Conservation (phyloP, 1,140 invertebrate species). For the Galleria mellonella region DNA sequence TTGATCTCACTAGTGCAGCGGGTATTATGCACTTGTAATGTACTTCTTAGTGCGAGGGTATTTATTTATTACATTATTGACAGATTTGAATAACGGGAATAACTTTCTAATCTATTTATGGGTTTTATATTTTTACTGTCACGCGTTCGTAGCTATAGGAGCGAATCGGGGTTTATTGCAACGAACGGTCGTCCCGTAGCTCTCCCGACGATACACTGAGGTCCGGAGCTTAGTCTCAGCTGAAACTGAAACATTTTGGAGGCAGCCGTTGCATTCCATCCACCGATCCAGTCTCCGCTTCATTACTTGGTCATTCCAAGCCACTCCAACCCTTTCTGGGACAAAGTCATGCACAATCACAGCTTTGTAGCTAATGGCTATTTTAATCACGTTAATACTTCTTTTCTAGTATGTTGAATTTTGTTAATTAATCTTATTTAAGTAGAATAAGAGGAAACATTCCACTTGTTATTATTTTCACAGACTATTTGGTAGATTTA, state of each 20-base stretch:
- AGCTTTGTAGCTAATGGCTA: too few relatives aligned
- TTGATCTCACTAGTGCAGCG: constrained; percentile 11
- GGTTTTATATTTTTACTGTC: too few relatives aligned
- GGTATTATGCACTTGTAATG: constrained; percentile 2
- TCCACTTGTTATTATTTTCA: constrained; percentile 2
- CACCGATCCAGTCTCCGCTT: constrained; percentile 37
- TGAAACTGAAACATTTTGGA: constrained; percentile 31
- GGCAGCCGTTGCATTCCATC: constrained; percentile 39
- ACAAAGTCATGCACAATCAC: too few relatives aligned
- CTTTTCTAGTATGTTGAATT: too few relatives aligned
- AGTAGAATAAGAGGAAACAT: background rate
- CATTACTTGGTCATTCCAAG: constrained; percentile 10
- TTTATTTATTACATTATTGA: too few relatives aligned
- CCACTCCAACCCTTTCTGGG: background rate
- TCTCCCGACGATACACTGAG: constrained; percentile 25
- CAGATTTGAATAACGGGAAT: too few relatives aligned
- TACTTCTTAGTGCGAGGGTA: too few relatives aligned
- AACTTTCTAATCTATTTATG: too few relatives aligned
- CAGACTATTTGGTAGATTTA: background rate
- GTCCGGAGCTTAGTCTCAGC: constrained; percentile 22
- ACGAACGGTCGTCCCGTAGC: constrained; percentile 25
- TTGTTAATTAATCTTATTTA: too few relatives aligned
- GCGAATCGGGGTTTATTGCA: constrained; percentile 5
- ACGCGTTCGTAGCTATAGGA: too few relatives aligned
- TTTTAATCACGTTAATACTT: too few relatives aligned